Conservation (phyloP, 2,113 vertebrate genomes). For the Mixornis gularis region DNA sequence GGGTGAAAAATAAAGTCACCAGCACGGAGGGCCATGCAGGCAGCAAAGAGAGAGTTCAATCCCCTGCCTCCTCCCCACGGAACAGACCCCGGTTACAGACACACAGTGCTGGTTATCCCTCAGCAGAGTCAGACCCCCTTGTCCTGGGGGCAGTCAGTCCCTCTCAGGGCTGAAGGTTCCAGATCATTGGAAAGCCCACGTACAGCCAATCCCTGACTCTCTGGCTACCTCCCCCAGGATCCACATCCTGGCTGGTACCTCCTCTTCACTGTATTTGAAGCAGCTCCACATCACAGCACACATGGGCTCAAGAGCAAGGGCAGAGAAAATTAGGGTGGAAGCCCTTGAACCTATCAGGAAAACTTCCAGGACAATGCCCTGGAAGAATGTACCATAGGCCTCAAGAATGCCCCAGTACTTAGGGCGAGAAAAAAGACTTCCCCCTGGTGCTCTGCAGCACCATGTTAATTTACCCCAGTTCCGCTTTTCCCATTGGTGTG, state of each 20-base stretch:
- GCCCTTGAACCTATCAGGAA: not conserved
- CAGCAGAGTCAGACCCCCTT: not conserved
- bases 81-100: not conserved
- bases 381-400: not conserved
- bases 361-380: not conserved
- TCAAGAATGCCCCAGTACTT: not conserved
- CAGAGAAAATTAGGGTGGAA: not conserved
- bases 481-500: not conserved
- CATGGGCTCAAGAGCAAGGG: rapidly evolving
- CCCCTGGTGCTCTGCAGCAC: not conserved
- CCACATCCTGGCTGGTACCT: rapidly evolving
- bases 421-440: not conserved
- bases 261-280: not conserved
- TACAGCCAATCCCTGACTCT: not conserved
- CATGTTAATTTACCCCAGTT: not conserved
- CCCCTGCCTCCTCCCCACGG: not conserved
- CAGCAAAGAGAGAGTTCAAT: not conserved
- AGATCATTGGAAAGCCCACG: not conserved
- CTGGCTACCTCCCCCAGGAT: not conserved
- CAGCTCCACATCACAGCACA: not conserved
- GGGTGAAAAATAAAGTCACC: not conserved
- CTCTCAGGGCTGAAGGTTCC: not conserved
- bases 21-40: rapidly evolving
- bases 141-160: rapidly evolving
- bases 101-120: not conserved